Evolutionary conservation across 92 coral and sea anemone genomes (phyloP).

Genomic region (Scolanthus callimorphus): DNA sequence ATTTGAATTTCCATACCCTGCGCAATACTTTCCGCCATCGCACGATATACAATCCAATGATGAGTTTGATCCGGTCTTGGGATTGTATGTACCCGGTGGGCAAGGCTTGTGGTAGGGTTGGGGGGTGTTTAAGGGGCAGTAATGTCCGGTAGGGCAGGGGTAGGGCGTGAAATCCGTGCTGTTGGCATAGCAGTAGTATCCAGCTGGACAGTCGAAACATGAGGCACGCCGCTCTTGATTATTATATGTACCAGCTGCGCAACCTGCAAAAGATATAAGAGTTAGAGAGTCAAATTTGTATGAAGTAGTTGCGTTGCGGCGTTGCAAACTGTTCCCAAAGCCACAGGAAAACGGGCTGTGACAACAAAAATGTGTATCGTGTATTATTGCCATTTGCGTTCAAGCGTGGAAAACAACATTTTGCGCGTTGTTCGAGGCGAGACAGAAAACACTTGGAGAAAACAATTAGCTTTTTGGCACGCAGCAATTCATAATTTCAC

Average conservation of each 20-base stretch:
- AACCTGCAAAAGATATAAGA: slow-evolving; percentile 51
- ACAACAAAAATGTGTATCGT: too few relatives aligned
- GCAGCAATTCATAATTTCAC: too few relatives aligned
- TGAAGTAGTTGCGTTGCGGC: too few relatives aligned
- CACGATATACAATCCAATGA: slow-evolving; percentile 78
- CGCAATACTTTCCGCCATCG: slow-evolving; percentile 76
- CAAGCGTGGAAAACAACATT: too few relatives aligned
- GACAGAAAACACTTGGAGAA: too few relatives aligned
- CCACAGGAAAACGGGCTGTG: too few relatives aligned
- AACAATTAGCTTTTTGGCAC: too few relatives aligned
- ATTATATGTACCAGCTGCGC: slow-evolving; percentile 87
- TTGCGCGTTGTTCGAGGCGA: too few relatives aligned
- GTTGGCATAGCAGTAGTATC: slow-evolving; percentile 89
- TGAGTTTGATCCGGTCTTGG: slow-evolving; percentile 70
- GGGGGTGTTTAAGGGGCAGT: slow-evolving; percentile 77
- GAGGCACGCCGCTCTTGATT: slow-evolving; percentile 66
- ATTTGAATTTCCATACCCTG: slow-evolving; percentile 66
- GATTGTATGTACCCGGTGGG: slow-evolving; percentile 83
- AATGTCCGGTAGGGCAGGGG: slow-evolving; percentile 85
- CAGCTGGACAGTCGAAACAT: slow-evolving; percentile 81
- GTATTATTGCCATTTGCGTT: too few relatives aligned
- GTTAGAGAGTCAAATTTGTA: too few relatives aligned
- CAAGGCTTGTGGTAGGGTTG: slow-evolving; percentile 65
- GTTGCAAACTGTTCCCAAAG: too few relatives aligned
- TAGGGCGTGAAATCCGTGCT: slow-evolving; percentile 64